Evolutionary conservation across 1,140 invertebrate species (phyloP), one percentile per base, ranked within the genome.

Genomic region (Bicyclus anynana): DNA sequence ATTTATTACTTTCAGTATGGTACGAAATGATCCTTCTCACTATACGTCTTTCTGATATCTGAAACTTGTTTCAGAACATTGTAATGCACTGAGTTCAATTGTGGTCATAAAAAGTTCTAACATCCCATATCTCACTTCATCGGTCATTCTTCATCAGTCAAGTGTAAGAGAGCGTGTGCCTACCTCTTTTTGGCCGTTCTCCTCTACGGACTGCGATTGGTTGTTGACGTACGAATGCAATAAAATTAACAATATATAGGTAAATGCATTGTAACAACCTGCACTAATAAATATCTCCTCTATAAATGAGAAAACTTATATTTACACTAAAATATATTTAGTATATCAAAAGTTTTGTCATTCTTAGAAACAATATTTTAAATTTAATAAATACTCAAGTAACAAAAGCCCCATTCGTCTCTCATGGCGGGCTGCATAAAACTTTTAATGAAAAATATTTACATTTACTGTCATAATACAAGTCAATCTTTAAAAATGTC

Each of bases 211-310:
- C 85, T 88, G 85, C 85, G 83, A 86, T 88, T 85, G 81, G 84
- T 87, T 84, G 83, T 87, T 75, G 84, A 83, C 83, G 83, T 75
- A 86, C 77, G 85, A 88, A 88, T 88, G 85, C 85, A 88, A 88
- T 86, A 86, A 88, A 86, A 88, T 84, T 84, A 85, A 86, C 77
- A 86, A 86, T 72, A 84, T 85, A 84, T 82, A 88, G 81, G 77
- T 88, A 85, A 88, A 88, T 88, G 83, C 80, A 81, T 79, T 86
- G 70, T 75, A 84, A 83, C 67, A 84, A 86, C 69, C 78, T 82
- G 68, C 68, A 75, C 80, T 83, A 80, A 80, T 77, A 73, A 76
- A 73, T 71, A 66, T 78, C 65, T 77, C 70, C 67, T 75, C 73
- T 75, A 71, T 69, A 59, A 70, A 72, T 77, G 72, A 71, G 67